A percentile compares a stretch with the other conserved stretches of the same genome.
phyloP scores from a whole-genome alignment of 2,797 vertebrate species.

The Trachops cirrhosus region DNA sequence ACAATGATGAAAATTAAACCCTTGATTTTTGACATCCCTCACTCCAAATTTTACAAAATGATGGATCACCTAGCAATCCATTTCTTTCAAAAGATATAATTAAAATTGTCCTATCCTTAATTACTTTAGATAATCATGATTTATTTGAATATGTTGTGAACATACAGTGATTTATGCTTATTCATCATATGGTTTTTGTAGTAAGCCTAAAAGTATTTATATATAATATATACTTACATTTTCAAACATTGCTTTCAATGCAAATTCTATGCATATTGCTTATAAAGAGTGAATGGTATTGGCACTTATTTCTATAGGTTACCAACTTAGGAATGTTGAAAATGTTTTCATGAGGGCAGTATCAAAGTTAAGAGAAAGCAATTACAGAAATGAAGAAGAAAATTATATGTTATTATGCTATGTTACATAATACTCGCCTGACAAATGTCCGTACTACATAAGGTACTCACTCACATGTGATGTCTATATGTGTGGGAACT shows the following conservation, averaged over 20 bases:
- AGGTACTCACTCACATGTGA: no score
- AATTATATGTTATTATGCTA: background rate
- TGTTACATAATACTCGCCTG: background rate
- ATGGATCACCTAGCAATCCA: background rate
- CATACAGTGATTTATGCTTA: constrained; percentile 43
- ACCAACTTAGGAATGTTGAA: background rate
- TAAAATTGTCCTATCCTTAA: constrained; percentile 50
- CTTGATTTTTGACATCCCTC: background rate
- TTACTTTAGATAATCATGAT: constrained; percentile 53
- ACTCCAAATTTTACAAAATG: constrained; percentile 19
- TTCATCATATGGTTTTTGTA: constrained; percentile 34
- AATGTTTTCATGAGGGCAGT: background rate
- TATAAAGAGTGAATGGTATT: background rate
- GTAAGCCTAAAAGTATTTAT: background rate
- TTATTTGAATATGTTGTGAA: constrained; percentile 44
- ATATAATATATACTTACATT: background rate
- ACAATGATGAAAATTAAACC: constrained; percentile 12
- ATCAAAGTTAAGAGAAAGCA: background rate
- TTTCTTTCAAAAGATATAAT: constrained; percentile 57
- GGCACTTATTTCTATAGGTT: background rate
- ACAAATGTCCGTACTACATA: background rate
- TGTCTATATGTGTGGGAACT: background rate
- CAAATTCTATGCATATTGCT: background rate
- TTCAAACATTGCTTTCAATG: background rate
- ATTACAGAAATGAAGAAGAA: background rate